A percentile compares a stretch with the other conserved stretches of the same genome.
Evolutionary conservation across 2,797 vertebrate genomes (phyloP).

Genomic region (Anisognathus igniventris): DNA sequence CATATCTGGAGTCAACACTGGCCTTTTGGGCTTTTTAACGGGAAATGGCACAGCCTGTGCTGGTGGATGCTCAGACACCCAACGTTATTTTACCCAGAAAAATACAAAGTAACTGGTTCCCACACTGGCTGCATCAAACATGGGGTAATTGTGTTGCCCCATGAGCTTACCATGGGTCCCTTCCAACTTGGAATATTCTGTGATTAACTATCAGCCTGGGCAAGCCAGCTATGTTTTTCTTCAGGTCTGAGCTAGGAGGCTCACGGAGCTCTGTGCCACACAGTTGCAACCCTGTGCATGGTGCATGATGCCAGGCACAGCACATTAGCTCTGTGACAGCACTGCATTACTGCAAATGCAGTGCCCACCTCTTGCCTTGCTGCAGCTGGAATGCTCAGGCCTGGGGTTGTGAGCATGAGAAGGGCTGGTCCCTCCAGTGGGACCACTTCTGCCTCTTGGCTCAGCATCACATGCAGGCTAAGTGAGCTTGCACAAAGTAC

Average conservation of each 20-base stretch:
- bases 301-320: background rate
- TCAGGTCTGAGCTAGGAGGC: background rate
- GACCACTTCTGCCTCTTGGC: background rate
- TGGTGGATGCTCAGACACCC: background rate
- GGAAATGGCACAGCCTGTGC: background rate
- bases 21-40: background rate
- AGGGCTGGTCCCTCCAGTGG: background rate
- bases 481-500: background rate
- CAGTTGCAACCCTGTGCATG: rapidly evolving
- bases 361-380: background rate
- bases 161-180: rapidly evolving
- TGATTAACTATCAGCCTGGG: background rate
- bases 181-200: background rate
- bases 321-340: background rate
- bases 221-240: background rate
- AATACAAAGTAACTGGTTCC: background rate
- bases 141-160: background rate
- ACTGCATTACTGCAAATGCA: background rate
- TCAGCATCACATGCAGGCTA: rapidly evolving
- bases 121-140: background rate
- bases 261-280: rapidly evolving
- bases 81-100: background rate
- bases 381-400: background rate
- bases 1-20: background rate
- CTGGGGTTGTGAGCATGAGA: background rate